These are phyloP conservation scores for Hippoglossus hippoglossus DNA, from an alignment of 2,797 vertebrate genomes.

Conservation along the genomic window DNA sequence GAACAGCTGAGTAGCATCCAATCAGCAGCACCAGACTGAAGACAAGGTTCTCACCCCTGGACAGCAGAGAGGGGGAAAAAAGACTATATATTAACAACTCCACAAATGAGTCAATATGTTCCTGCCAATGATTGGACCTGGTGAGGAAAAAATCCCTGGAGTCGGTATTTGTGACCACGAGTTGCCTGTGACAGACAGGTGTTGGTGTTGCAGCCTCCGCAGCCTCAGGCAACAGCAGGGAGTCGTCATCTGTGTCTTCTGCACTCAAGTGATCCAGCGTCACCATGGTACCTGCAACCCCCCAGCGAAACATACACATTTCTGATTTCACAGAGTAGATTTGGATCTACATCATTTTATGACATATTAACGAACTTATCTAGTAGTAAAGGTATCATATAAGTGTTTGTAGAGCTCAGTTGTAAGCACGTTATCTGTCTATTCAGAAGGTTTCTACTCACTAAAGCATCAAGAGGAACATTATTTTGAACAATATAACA, in stretches of 20 bases:
- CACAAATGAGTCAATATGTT: background rate
- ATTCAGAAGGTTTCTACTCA: background rate
- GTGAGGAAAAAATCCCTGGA: conserved; percentile 72
- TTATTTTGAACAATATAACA: background rate
- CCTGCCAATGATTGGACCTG: conserved; percentile 63
- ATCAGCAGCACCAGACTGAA: conserved; percentile 78
- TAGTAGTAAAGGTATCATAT: background rate
- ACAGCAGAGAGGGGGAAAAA: conserved; percentile 1
- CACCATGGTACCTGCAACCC: conserved; percentile 66
- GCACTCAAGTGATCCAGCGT: conserved; percentile 71
- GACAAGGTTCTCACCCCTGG: conserved; percentile 75
- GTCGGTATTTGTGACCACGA: conserved; percentile 27
- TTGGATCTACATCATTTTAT: background rate
- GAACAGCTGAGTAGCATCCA: conserved; percentile 78
- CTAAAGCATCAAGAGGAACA: background rate
- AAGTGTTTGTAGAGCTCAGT: background rate
- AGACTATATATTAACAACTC: background rate
- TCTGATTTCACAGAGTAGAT: background rate
- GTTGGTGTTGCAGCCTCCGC: conserved; percentile 28
- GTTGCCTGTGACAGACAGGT: conserved; percentile 36
- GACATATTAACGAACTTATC: background rate
- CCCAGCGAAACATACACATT: conserved; percentile 4
- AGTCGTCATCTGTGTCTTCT: conserved; percentile 60
- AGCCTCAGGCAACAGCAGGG: conserved; percentile 67
- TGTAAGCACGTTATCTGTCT: background rate